Base-by-base conservation (phyloP, 2,888 invertebrate genomes). In the Apodemia mormo region DNA sequence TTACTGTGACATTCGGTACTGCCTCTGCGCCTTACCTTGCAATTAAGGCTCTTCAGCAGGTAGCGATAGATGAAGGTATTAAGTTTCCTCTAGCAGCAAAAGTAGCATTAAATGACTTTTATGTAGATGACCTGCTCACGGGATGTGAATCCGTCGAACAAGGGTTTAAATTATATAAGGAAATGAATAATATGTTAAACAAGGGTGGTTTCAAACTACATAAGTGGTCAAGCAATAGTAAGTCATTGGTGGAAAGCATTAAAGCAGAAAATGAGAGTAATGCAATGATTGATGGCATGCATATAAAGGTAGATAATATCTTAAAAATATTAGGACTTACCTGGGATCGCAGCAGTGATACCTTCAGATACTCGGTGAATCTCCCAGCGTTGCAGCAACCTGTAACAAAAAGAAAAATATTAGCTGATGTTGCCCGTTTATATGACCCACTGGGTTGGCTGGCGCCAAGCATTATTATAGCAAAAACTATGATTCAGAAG, bases 401-500 rank as follows among this genome's bases (percentile, higher is more conserved):
- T 58, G 43, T 68, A 43, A 70, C 73, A 33, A 73, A 73, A 68
- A 68, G 71, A 71, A 45, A 49, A 45, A 65, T 73, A 14, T 66
- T 76, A 8, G 71, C 76, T 6, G 76, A 73, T 29, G 72, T 76
- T 8, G 65, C 72, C 45, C 43, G 70, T 2, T 58, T 76, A 1
- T 75, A 69, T 49, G 74, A 76, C 68, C 75, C 74, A 3, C 29
- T 64, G 30, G 67, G 54, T 14, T 67, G 49, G 67, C 33, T 67
- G n/a, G 14, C 49, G 43, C 66, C 66, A 10, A 66, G 43, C 9
- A 66, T 49, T 6, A 43, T 66, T 6, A 29, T 29, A 52, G 52
- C 52, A 14, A 52, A 52, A n/a, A n/a, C 14, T 43, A 49, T 66
- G 12, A 66, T 66, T 49, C 66, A 66, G 14, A 30, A 43, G 65